phyloP scores from a whole-genome alignment of 2,888 invertebrate species.

The Machimus atricapillus region DNA sequence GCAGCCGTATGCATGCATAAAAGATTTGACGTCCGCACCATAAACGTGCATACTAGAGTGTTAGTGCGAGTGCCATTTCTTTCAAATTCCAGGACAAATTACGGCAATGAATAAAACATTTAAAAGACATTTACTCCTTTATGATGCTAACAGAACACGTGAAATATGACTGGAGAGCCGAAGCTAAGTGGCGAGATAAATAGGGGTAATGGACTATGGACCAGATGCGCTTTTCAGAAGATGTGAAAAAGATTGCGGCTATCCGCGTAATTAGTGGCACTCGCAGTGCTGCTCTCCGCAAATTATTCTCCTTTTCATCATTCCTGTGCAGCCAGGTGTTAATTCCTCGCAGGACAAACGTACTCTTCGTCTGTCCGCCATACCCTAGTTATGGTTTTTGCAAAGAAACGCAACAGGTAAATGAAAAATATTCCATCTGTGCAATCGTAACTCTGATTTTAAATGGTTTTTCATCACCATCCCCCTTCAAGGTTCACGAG shows the following conservation, averaged over 20 bases:
- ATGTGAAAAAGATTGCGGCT: conserved; percentile 37
- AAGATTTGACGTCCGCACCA: conserved; percentile 42
- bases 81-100: conserved; percentile 46
- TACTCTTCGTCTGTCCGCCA: not conserved
- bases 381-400: not conserved
- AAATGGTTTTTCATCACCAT: not conserved
- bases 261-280: conserved; percentile 23
- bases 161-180: not conserved
- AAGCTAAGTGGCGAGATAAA: conserved; percentile 28
- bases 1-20: conserved; percentile 42
- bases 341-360: not conserved
- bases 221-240: conserved; percentile 36
- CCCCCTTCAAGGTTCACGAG: not conserved
- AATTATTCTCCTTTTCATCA: not conserved
- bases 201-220: conserved; percentile 36
- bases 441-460: not conserved
- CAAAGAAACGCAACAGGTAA: not conserved
- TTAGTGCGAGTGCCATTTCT: conserved; percentile 39
- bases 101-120: conserved; percentile 48
- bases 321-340: conserved; percentile 24
- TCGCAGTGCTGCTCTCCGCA: not conserved
- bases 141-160: conserved; percentile 40
- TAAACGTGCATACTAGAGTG: conserved; percentile 42
- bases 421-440: not conserved
- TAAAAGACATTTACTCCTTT: conserved; percentile 48